Evolutionary conservation across 37 sponge, comb jelly and placozoan genomes (phyloP).

Genomic region (Lycopodina hypogea): DNA sequence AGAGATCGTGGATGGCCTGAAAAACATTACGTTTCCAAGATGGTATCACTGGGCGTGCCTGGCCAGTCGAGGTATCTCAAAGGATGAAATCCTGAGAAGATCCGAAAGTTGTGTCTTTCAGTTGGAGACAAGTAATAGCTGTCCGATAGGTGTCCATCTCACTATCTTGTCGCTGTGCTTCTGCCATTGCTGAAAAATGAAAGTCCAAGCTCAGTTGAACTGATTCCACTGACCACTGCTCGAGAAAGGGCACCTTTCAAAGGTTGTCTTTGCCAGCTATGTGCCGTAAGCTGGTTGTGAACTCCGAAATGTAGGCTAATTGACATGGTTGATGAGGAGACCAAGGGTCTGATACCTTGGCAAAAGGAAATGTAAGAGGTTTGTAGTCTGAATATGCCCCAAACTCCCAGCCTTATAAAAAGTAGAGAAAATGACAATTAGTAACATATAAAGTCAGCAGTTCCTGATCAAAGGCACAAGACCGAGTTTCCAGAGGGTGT

Average conservation of each 20-base stretch:
- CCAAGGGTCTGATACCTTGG: no score
- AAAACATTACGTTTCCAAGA: conserved; percentile 22
- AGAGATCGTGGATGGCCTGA: no score
- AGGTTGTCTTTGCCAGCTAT: conserved; percentile 14
- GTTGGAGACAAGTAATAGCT: no score
- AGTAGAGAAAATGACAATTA: conserved; percentile 34
- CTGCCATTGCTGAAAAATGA: conserved; percentile 23
- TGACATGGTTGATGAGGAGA: no score
- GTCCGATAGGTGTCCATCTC: no score
- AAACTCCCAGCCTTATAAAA: conserved; percentile 27
- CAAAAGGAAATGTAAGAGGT: conserved; percentile 29
- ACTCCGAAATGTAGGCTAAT: no score
- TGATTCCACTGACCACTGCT: no score
- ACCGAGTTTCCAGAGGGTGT: conserved; percentile 19
- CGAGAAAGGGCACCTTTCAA: conserved; percentile 9
- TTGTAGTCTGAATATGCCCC: conserved; percentile 35
- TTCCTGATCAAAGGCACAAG: conserved; percentile 42
- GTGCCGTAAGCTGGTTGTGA: conserved; percentile 33
- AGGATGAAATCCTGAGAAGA: not conserved
- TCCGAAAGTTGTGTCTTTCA: conserved; percentile 17
- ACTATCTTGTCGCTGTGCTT: no score
- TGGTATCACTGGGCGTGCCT: conserved; percentile 27
- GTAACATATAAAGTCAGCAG: conserved; percentile 21
- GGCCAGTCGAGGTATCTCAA: no score
- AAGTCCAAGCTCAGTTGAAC: conserved; percentile 24